Percentiles rank a stretch among this genome's conserved stretches.
phyloP scores from a whole-genome alignment of 1,140 invertebrate genomes.

The Gonioctena quinquepunctata region DNA sequence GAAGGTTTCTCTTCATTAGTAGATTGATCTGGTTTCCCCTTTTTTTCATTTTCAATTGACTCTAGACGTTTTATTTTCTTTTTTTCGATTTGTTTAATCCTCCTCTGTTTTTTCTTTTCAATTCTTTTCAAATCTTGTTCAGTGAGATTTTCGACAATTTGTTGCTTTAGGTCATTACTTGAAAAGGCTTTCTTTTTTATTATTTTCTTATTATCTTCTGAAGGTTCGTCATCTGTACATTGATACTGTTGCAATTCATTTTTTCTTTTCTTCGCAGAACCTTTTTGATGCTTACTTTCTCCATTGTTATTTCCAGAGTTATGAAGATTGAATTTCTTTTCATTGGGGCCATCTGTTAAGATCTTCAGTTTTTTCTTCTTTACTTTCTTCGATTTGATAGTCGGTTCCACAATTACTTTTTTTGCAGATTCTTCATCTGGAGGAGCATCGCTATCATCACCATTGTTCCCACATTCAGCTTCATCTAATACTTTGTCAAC shows the following conservation, averaged over 20 bases:
- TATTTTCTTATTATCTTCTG: constrained; percentile 17
- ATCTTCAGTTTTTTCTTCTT: constrained; percentile 24
- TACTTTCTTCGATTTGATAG: constrained; percentile 23
- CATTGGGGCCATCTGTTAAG: background rate
- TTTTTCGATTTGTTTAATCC: constrained; percentile 26
- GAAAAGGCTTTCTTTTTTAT: background rate
- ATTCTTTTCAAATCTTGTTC: constrained; percentile 35
- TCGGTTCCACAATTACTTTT: constrained; percentile 25
- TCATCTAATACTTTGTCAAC: constrained; percentile 25
- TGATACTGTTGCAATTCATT: constrained; percentile 14
- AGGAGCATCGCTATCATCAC: constrained; percentile 39
- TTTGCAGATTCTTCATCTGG: constrained; percentile 34
- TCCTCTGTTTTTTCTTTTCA: constrained; percentile 35
- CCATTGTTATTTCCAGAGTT: too few relatives aligned
- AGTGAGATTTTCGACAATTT: constrained; percentile 26
- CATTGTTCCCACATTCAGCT: constrained; percentile 21
- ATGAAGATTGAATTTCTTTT: constrained; percentile 20
- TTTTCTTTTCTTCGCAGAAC: constrained; percentile 17
- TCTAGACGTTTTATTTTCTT: constrained; percentile 28
- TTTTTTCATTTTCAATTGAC: constrained; percentile 29
- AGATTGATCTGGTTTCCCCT: constrained; percentile 23
- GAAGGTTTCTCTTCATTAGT: too few relatives aligned
- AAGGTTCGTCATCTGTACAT: background rate
- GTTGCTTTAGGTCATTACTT: constrained; percentile 14
- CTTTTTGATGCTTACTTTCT: constrained; percentile 18